Evolutionary conservation across 1,140 invertebrate genomes (phyloP), one percentile per base, ranked within the genome.

Genomic region (Drosophila triauraria): DNA sequence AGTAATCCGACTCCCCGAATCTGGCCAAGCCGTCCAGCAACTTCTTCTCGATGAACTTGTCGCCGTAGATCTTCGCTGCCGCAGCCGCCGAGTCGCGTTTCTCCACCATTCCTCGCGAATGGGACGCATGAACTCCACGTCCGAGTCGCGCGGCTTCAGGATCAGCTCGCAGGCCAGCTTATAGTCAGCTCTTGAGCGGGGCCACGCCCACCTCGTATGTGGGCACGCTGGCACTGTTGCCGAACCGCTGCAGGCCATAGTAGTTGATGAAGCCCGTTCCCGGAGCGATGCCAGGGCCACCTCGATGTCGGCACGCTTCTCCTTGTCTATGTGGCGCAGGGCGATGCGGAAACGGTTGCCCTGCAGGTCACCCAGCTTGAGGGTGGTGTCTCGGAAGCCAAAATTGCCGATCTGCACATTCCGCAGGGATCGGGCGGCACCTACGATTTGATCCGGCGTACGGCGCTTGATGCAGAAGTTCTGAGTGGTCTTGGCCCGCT

Each of bases 171-270:
- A 95, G 7, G 97, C 97, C 93, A 96, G 94, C 83, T 96, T 94
- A 94, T 95, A 98, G 58, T 97, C 94, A 70, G n/a, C 95, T 94
- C 86, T 96, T 95, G 3, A 99, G 92, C 46, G 99, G 85, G 38
- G 95, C 94, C 87, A 96, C 95, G 1, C 99, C 99, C 79, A 99
- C 95, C 25, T 94, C 93, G 93, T 97, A 96, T 0, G 99, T 99
- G 15, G 97, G 97, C 54, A 97, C 95, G 27, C 94, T 94, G 54
- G 95, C 94, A 50, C 96, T 95, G 13, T 96, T 96, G 1, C 99
- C 99, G 94, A 99, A 99, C 71, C 99, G 94, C 94, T 99, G 99
- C 78, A 99, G 93, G 0, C 99, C 99, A 94, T 97, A 99, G 93
- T 99, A 99, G 94, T 99, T 99, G 62, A 99, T 96, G 92, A 99